These are phyloP conservation scores for Megastigmus dorsalis DNA, from an alignment of 2,888 invertebrate genomes.

Conservation along the genomic window DNA sequence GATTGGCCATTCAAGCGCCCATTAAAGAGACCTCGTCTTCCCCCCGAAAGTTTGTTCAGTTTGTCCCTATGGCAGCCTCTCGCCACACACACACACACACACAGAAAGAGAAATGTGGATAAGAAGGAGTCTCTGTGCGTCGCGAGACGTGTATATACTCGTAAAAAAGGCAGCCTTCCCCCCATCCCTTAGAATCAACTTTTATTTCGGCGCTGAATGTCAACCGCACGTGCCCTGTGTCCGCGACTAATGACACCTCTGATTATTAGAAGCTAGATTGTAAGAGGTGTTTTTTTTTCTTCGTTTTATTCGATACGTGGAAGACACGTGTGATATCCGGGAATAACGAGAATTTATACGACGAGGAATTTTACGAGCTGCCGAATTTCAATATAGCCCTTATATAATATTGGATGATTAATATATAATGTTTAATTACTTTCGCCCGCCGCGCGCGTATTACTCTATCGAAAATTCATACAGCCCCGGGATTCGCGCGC, in stretches of 20 bases:
- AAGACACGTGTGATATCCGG: not conserved
- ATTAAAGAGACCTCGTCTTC: too few relatives aligned
- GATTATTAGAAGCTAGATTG: too few relatives aligned
- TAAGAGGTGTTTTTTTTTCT: not conserved
- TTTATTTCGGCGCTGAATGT: constrained; percentile 8
- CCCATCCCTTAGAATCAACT: constrained; percentile 31
- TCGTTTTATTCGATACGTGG: not conserved
- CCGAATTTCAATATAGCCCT: not conserved
- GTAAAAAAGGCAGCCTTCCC: constrained; percentile 24
- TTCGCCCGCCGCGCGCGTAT: not conserved
- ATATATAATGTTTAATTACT: too few relatives aligned
- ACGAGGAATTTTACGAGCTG: not conserved
- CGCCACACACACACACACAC: not conserved
- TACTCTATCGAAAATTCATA: too few relatives aligned
- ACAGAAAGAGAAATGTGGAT: not conserved
- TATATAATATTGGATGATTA: too few relatives aligned
- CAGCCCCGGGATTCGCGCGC: too few relatives aligned
- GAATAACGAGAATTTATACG: not conserved
- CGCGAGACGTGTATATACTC: constrained; percentile 6
- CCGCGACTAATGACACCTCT: constrained; percentile 24
- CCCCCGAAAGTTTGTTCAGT: constrained; percentile 28
- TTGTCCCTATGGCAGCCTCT: constrained; percentile 8
- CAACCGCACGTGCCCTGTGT: constrained; percentile 10
- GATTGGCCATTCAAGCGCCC: constrained; percentile 41
- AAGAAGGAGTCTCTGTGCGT: not conserved